A percentile compares a stretch with the other conserved stretches of the same genome.
Conservation (phyloP, 2,888 invertebrate genomes). For the Rhaphigaster nebulosa region DNA sequence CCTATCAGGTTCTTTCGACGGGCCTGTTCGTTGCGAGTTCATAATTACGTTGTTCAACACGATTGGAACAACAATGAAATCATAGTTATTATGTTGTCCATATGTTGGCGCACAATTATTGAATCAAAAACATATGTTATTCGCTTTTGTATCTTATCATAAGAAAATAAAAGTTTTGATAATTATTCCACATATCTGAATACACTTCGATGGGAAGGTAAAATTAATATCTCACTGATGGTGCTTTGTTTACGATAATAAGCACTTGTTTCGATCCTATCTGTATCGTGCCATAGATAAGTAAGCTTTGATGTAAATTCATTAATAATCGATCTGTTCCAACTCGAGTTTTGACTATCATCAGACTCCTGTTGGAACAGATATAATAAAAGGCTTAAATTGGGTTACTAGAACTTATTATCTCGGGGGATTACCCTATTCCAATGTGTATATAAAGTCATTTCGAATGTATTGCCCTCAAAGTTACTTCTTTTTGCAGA, state of each 20-base stretch:
- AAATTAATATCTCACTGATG: not conserved
- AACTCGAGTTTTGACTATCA: too few relatives aligned
- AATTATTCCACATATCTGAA: not conserved
- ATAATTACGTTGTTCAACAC: not conserved
- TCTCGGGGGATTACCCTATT: too few relatives aligned
- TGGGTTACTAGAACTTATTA: too few relatives aligned
- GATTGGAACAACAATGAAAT: not conserved
- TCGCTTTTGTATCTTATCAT: not conserved
- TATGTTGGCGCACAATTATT: not conserved
- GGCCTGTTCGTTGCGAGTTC: not conserved
- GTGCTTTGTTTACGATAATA: not conserved
- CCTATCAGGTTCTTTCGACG: not conserved
- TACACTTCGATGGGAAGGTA: not conserved
- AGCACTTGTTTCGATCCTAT: not conserved
- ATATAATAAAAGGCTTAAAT: too few relatives aligned
- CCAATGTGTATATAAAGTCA: too few relatives aligned
- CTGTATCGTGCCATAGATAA: not conserved
- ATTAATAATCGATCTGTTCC: too few relatives aligned
- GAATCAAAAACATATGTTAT: not conserved
- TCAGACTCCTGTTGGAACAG: too few relatives aligned
- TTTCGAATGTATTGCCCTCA: too few relatives aligned
- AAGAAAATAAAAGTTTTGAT: not conserved
- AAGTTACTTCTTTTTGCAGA: too few relatives aligned
- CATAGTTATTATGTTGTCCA: not conserved
- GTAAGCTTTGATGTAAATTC: too few relatives aligned